These are phyloP conservation scores for Ceryle rudis DNA, from an alignment of 2,797 vertebrate species.

Conservation along the genomic window DNA sequence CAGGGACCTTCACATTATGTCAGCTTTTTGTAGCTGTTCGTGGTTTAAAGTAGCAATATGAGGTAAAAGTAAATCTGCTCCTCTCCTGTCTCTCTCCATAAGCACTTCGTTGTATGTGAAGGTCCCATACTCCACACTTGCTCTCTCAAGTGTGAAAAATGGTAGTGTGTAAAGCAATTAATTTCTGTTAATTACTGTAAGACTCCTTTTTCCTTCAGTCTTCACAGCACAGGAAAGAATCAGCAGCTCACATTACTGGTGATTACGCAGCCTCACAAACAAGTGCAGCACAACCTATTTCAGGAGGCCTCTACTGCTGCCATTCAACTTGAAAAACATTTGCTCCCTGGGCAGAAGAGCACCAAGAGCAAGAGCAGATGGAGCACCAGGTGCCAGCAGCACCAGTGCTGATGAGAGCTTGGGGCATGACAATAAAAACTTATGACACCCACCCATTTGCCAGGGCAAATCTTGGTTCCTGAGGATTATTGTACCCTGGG, in stretches of 20 bases:
- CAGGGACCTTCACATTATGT: not conserved
- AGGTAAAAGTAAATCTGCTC: not conserved
- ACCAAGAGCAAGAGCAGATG: not conserved
- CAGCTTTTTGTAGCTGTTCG: not conserved
- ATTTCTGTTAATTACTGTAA: not conserved
- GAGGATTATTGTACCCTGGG: not conserved
- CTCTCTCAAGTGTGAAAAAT: not conserved
- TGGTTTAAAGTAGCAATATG: not conserved
- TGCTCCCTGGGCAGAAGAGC: fast-evolving
- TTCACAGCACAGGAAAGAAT: not conserved
- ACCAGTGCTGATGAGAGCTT: not conserved
- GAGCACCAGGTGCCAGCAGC: fast-evolving
- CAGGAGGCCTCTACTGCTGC: not conserved
- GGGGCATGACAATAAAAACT: not conserved
- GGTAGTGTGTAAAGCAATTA: not conserved
- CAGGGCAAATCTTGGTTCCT: not conserved
- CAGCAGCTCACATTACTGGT: not conserved
- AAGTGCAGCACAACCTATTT: not conserved
- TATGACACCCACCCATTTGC: too few relatives aligned
- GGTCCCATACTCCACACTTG: not conserved
- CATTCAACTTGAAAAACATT: not conserved
- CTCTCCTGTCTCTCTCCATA: not conserved
- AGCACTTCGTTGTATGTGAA: not conserved
- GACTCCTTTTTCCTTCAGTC: not conserved
- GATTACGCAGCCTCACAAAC: not conserved